Conservation (phyloP, 2,113 vertebrate species). For the Aplodontia rufa region DNA sequence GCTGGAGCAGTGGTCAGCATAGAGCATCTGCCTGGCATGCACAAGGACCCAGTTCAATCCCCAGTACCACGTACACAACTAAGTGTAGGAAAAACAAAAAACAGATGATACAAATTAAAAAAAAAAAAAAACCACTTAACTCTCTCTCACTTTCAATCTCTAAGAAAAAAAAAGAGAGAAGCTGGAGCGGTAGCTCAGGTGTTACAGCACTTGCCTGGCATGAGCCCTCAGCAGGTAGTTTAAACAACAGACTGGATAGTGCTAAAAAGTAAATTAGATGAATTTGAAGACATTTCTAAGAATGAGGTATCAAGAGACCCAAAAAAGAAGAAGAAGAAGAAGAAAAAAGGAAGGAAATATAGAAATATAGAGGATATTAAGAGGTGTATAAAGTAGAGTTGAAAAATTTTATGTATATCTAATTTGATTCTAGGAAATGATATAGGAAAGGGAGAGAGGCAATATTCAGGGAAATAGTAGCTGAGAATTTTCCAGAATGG, state of each 20-base stretch:
- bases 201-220: too few species aligned
- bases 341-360: too few species aligned
- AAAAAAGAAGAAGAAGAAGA: neutral
- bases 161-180: too few species aligned
- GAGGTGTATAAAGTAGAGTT: neutral
- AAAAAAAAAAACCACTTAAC: too few species aligned
- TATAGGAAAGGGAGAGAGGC: neutral
- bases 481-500: neutral
- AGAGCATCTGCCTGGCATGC: too few species aligned
- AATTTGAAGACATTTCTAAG: slow-evolving; percentile 10
- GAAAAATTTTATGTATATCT: neutral
- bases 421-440: neutral
- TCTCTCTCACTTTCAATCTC: too few species aligned
- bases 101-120: too few species aligned
- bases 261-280: neutral
- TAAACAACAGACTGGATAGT: neutral
- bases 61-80: too few species aligned
- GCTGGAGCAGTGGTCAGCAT: too few species aligned
- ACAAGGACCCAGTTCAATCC: too few species aligned
- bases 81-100: too few species aligned
- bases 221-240: neutral
- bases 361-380: neutral
- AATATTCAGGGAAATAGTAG: neutral
- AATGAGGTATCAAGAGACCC: neutral
- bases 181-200: too few species aligned